Evolutionary conservation across 2,113 vertebrate species (phyloP), one percentile per base, ranked within the genome.

Genomic region (Andinoacara biseriatus): DNA sequence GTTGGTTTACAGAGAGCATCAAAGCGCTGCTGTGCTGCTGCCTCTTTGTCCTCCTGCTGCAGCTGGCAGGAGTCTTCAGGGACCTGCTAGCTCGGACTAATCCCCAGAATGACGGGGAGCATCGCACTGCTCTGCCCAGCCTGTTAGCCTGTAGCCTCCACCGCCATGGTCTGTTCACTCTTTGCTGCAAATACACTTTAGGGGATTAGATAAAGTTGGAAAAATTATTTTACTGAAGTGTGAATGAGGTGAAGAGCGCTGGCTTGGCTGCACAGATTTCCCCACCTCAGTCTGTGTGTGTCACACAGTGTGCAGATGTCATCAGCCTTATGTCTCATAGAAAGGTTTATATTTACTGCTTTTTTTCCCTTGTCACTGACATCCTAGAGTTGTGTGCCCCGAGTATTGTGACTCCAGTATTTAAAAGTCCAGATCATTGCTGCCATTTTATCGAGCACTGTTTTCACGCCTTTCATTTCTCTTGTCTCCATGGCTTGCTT

Each of bases 41-140:
- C 80, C 56, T 54, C 26, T 26, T 26, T 26, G 26, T 26, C 26
- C 26, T 52, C 5, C 58, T 52, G 54, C 76, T 49, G 57, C 57
- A 58, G 74, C 49, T 83, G 78, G 74, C 59, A 49, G 18, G 31
- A 1, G 38, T 85, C 81, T 67, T 81, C 74, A 20, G 84, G 90
- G 86, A 85, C 58, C 65, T 5, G 56, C 60, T 65, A 9, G 10
- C 74, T 88, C 65, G 46, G 57, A 77, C 86, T 87, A 87, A 82
- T 89, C 80, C 74, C 60, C 57, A 59, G 67, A 59, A 11, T 74
- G 74, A 82, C 88, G 80, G 83, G 65, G 56, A 81, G 83, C 59
- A 63, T 61, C 77, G 76, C 61, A 15, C 67, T 2, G 58, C 33
- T 75, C 59, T 74, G 33, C 58, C 58, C 43, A 5, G 35, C 14